Percentiles rank a stretch among this genome's conserved stretches.
These are phyloP conservation scores for Meloidogyne floridensis DNA, from an alignment of 1,140 invertebrate species.

Conservation along the genomic window DNA sequence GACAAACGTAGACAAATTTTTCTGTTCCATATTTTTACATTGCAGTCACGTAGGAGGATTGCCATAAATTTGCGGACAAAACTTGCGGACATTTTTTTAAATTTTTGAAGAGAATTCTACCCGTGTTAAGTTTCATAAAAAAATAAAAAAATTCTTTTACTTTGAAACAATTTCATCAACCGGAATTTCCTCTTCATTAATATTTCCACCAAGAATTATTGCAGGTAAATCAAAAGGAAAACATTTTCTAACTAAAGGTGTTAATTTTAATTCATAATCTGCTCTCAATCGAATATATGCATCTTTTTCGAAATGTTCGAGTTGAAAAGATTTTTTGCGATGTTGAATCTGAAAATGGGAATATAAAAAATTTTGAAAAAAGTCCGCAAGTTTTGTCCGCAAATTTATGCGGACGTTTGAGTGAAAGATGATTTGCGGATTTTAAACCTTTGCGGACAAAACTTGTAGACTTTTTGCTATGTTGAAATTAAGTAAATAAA, in stretches of 20 bases:
- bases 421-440: too few relatives aligned
- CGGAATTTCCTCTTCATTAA: not conserved
- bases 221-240: slow-evolving; percentile 23
- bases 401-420: too few relatives aligned
- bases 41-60: too few relatives aligned
- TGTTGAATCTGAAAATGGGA: slow-evolving; percentile 7
- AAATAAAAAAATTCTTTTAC: not conserved
- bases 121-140: too few relatives aligned
- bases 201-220: not conserved
- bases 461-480: too few relatives aligned
- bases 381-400: too few relatives aligned
- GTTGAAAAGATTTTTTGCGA: not conserved
- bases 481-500: too few relatives aligned
- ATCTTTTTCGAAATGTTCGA: not conserved
- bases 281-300: slow-evolving; percentile 5
- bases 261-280: slow-evolving; percentile 27
- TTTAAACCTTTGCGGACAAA: too few relatives aligned
- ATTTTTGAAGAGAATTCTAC: not conserved
- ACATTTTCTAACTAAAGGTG: slow-evolving; percentile 24
- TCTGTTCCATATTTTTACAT: too few relatives aligned
- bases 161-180: not conserved
- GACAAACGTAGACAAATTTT: too few relatives aligned
- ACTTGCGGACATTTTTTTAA: too few relatives aligned
- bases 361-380: not conserved
- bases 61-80: too few relatives aligned